Base-by-base conservation (phyloP, 2,797 vertebrate genomes). In the Poeciliopsis paucimaculata region DNA sequence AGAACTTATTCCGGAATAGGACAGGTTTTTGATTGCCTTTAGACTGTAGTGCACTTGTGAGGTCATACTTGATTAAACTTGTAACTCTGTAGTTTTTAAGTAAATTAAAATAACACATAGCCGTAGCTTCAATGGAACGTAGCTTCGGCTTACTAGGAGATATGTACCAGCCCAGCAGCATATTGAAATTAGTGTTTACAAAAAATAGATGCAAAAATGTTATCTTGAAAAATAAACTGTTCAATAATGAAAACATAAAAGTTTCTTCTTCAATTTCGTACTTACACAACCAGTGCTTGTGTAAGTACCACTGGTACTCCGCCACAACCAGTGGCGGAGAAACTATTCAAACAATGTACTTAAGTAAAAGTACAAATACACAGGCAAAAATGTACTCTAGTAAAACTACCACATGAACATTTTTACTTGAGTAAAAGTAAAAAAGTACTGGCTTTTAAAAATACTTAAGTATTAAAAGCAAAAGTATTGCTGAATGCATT, bases 161-260 rank as follows among this genome's bases (percentile, higher is more conserved):
- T 84, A 82, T 53, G 68, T 84, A 92, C 86, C 86, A 81, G 79
- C 75, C 87, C 57, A 88, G 87, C 75, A 88, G 90, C 85, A 90
- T 79, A 72, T 79, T 72, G 36, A 84, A 87, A 90, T 90, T 82
- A 87, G 82, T 75, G 84, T 87, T 84, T 75, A 75, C 77, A 51
- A 39, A 49, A 51, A 72, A 36, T 36, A 20, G 15, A 64, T 64
- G 36, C 62, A 79, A 57, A 28, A 77, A 72, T 53, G 1, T 53
- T 11, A 9, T 53, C 23, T 53, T 53, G 23, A 53, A 53, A 53
- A 53, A 53, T n/a, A 26, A 53, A 53, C 18, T 68, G 88, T 93
- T 92, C 91, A 93, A 93, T 92, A 92, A 84, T 88, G 82, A 88
- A 85, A 51, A 92, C 86, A 87, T 88, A 88, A 49, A 20, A 1